Percentiles rank a stretch among this genome's conserved stretches.
These are phyloP conservation scores for Oxycera nigricornis DNA, from an alignment of 2,888 invertebrate genomes.

Conservation along the genomic window DNA sequence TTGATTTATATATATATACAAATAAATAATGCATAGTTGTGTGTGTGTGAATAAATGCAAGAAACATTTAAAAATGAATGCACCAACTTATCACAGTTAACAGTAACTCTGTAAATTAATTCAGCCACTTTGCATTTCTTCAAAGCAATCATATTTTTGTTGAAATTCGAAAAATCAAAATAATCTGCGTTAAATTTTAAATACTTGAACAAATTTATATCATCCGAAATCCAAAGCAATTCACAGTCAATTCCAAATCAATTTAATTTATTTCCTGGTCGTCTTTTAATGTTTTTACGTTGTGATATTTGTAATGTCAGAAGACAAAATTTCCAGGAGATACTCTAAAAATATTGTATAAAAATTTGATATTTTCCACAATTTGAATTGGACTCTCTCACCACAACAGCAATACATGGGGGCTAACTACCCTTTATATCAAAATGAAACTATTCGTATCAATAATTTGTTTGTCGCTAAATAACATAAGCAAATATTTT, in stretches of 20 bases:
- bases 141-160: not conserved
- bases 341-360: not conserved
- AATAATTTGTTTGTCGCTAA: not conserved
- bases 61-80: conserved; percentile 1
- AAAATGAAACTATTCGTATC: not conserved
- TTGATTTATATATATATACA: conserved; percentile 1
- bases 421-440: not conserved
- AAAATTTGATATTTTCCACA: not conserved
- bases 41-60: not conserved
- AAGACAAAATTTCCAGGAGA: not conserved
- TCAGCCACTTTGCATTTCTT: not conserved
- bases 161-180: no score
- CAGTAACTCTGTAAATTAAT: not conserved
- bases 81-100: conserved; percentile 24
- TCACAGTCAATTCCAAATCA: not conserved
- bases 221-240: conserved; percentile 22
- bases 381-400: not conserved
- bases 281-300: no score
- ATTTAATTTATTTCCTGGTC: not conserved
- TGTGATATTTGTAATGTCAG: no score
- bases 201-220: not conserved
- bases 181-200: no score
- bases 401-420: conserved; percentile 7
- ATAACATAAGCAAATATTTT: not conserved
- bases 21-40: no score